A percentile compares a stretch with the other conserved stretches of the same genome.
Conservation (phyloP, 2,113 vertebrate species). For the Nesogale talazaci region DNA sequence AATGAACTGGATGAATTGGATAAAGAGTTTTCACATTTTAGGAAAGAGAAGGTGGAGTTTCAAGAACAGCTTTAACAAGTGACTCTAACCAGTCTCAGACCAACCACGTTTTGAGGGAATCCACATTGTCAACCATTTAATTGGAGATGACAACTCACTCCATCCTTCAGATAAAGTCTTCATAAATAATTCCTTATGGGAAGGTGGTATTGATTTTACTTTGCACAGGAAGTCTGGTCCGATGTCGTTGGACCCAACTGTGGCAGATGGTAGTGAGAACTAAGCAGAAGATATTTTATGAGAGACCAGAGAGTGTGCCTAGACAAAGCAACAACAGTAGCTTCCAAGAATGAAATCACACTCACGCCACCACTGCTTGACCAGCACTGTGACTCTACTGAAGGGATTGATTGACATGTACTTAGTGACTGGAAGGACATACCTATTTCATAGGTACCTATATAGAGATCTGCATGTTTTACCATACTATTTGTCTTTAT, state of each 20-base stretch:
- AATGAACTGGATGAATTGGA: too few relatives aligned
- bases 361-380: slow-evolving; percentile 95
- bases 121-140: slow-evolving; percentile 96
- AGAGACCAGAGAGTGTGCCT: slow-evolving; percentile 78
- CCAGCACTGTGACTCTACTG: slow-evolving; percentile 84
- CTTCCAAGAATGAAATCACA: slow-evolving; percentile 87
- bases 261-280: slow-evolving; percentile 91
- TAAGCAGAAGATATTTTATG: slow-evolving; percentile 88
- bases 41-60: too few relatives aligned
- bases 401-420: slow-evolving; percentile 73
- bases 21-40: too few relatives aligned
- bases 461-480: slow-evolving; percentile 68
- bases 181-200: slow-evolving; percentile 85
- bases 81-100: slow-evolving; percentile 78
- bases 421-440: slow-evolving; percentile 66
- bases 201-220: slow-evolving; percentile 83
- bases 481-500: slow-evolving; percentile 84
- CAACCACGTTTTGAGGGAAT: slow-evolving; percentile 94
- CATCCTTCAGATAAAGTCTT: slow-evolving; percentile 96
- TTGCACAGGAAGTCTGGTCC: slow-evolving; percentile 83
- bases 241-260: slow-evolving; percentile 87
- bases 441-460: slow-evolving; percentile 66
- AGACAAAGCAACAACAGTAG: slow-evolving; percentile 69
- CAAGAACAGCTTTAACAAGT: too few relatives aligned
- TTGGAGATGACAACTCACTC: slow-evolving; percentile 90